phyloP scores from a whole-genome alignment of 2,113 vertebrate species.

The Psophia crepitans region DNA sequence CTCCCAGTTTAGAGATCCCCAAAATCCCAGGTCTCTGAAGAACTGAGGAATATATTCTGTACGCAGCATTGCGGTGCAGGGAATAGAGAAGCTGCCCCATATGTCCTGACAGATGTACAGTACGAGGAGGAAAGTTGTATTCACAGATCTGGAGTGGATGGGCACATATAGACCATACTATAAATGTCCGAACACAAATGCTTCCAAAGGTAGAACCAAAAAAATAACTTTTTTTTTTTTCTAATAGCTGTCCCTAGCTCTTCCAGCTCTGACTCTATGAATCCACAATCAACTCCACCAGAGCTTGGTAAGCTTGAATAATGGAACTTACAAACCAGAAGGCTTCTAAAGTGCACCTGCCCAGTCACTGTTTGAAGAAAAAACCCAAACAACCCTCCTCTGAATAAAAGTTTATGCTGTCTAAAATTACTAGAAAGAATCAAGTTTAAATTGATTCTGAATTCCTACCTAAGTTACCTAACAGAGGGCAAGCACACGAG shows the following conservation, averaged over 20 bases:
- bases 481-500: neutral
- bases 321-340: neutral
- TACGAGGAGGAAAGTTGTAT: neutral
- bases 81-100: neutral
- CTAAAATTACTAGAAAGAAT: neutral
- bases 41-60: neutral
- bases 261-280: neutral
- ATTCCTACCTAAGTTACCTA: neutral
- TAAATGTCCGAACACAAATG: neutral
- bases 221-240: neutral
- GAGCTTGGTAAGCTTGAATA: neutral
- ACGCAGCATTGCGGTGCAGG: neutral
- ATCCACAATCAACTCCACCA: neutral
- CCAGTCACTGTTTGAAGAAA: neutral
- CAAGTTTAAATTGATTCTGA: neutral
- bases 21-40: neutral
- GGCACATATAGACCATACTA: neutral
- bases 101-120: neutral
- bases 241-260: neutral
- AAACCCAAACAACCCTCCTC: rapidly evolving
- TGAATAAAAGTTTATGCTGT: neutral
- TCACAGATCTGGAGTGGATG: neutral
- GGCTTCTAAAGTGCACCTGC: neutral
- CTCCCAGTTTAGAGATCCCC: neutral
- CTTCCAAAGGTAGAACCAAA: neutral